phyloP scores from a whole-genome alignment of 2,888 invertebrate species.

The Lasioglossum pauxillum region DNA sequence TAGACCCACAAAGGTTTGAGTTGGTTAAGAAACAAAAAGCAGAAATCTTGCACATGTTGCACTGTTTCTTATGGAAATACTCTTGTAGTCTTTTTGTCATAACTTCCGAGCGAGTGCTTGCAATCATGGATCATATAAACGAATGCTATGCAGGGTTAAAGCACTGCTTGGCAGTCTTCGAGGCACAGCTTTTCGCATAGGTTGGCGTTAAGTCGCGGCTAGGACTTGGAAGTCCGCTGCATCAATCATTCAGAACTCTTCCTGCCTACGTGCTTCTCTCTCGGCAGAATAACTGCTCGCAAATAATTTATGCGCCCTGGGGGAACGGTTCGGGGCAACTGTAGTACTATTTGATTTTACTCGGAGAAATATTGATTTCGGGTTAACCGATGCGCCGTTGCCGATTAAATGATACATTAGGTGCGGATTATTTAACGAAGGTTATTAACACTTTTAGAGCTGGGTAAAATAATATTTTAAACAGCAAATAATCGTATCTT shows the following conservation, averaged over 20 bases:
- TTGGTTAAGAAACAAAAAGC: not conserved
- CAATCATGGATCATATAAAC: not conserved
- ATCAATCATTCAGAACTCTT: slow-evolving; percentile 63
- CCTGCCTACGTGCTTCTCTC: slow-evolving; percentile 59
- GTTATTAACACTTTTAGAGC: not conserved
- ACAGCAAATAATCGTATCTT: no score
- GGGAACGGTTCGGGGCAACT: slow-evolving; percentile 16
- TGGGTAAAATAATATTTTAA: no score
- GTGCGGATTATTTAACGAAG: no score
- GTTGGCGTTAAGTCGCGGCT: slow-evolving; percentile 50
- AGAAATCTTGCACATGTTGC: not conserved
- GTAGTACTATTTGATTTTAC: not conserved
- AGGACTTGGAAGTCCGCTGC: slow-evolving; percentile 16
- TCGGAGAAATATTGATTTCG: slow-evolving; percentile 19
- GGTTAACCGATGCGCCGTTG: not conserved
- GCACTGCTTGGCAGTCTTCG: not conserved
- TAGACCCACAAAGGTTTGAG: not conserved
- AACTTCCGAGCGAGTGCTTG: not conserved
- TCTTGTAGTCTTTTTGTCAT: not conserved
- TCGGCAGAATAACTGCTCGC: slow-evolving; percentile 46
- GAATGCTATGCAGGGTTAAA: not conserved
- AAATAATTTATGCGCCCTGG: slow-evolving; percentile 50
- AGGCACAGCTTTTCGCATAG: slow-evolving; percentile 27
- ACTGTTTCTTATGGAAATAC: not conserved
- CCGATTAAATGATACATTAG: not conserved